These are phyloP conservation scores for Laticauda colubrina DNA, from an alignment of 2,113 vertebrate species.

Conservation along the genomic window DNA sequence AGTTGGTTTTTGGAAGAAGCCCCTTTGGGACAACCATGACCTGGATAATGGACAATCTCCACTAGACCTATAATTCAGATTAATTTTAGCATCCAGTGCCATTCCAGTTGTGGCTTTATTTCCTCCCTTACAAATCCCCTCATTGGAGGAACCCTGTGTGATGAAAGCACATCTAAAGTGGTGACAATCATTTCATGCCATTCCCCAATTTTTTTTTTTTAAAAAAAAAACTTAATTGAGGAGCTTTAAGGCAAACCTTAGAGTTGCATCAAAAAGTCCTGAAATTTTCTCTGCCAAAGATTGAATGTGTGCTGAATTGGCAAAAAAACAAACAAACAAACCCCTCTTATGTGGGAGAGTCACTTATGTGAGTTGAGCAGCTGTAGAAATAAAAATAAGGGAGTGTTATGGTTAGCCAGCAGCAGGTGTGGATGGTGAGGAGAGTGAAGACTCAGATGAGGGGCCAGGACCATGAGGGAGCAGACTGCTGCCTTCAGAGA, in stretches of 20 bases:
- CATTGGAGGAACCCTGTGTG: neutral
- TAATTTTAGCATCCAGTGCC: too few relatives aligned
- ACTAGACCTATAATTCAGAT: too few relatives aligned
- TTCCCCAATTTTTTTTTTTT: too few relatives aligned
- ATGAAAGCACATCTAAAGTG: too few relatives aligned
- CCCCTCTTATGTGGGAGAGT: neutral
- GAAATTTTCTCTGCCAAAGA: conserved; percentile 66
- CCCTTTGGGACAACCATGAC: too few relatives aligned
- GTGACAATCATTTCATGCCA: neutral
- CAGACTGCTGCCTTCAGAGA: too few relatives aligned
- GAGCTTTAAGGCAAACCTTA: conserved; percentile 60
- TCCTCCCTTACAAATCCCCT: neutral
- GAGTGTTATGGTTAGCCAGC: conserved; percentile 10
- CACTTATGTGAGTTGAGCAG: neutral
- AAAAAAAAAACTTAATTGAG: conserved; percentile 56
- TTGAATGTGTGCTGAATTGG: conserved; percentile 60
- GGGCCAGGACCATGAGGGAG: too few relatives aligned
- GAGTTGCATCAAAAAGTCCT: conserved; percentile 70
- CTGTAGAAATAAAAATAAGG: conserved; percentile 52
- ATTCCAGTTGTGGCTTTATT: neutral
- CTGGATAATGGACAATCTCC: too few relatives aligned
- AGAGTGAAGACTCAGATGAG: too few relatives aligned
- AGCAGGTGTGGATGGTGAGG: too few relatives aligned
- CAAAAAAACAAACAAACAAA: too few relatives aligned
- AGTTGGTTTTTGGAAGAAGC: too few relatives aligned